These are phyloP conservation scores for Porites divaricata DNA, from an alignment of 92 coral and sea anemone species.

Conservation along the genomic window DNA sequence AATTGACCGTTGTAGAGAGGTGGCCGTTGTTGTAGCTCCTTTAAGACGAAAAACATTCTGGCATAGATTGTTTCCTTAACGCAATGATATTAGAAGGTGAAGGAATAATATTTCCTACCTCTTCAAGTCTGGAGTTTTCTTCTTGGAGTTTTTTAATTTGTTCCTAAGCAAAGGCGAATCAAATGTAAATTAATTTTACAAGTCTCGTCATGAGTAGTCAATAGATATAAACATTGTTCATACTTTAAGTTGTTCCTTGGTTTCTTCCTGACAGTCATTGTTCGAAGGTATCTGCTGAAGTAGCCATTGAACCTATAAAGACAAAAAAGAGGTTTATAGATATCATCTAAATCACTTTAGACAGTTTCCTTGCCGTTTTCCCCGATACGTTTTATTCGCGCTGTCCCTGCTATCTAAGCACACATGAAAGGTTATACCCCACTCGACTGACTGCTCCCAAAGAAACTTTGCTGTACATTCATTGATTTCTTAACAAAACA, in stretches of 20 bases:
- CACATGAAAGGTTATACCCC: no score
- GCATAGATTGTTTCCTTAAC: no score
- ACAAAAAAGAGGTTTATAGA: background rate
- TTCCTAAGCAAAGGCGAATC: constrained; percentile 2
- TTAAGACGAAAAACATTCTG: no score
- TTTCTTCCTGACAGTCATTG: constrained; percentile 4
- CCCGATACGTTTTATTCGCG: no score
- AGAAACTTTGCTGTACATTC: no score
- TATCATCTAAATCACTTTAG: no score
- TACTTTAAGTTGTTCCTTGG: constrained; percentile 18
- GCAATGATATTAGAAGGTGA: background rate
- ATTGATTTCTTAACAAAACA: no score
- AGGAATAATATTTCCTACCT: constrained; percentile 1
- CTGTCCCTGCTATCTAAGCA: no score
- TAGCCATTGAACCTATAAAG: constrained; percentile 34
- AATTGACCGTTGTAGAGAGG: no score
- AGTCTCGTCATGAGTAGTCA: background rate
- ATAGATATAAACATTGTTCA: background rate
- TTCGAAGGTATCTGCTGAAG: constrained; percentile 33
- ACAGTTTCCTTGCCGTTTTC: no score
- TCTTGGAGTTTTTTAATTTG: background rate
- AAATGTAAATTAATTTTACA: background rate
- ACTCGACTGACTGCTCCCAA: no score
- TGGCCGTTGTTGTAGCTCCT: no score
- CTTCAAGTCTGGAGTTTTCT: constrained; percentile 21